phyloP scores from a whole-genome alignment of 2,797 vertebrate species.

The Parauchenoglanis punctatus region DNA sequence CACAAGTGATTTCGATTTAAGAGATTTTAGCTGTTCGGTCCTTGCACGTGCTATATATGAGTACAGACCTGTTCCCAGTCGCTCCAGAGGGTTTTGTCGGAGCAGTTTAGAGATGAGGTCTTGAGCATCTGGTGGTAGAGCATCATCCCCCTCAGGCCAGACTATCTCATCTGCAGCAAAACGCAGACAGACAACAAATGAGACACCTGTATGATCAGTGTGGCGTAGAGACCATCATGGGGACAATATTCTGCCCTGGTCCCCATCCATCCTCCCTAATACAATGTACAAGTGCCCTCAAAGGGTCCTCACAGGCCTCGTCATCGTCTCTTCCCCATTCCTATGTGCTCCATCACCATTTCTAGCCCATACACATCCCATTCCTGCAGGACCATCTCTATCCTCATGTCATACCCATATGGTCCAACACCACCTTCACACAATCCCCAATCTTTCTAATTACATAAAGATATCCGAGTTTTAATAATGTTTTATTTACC shows the following conservation, averaged over 20 bases:
- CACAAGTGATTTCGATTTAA: neutral
- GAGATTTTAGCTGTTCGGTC: too few relatives aligned
- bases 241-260: neutral
- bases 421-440: neutral
- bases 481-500: neutral
- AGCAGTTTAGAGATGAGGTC: conserved; percentile 93
- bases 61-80: conserved; percentile 87
- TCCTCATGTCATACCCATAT: too few relatives aligned
- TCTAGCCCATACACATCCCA: neutral
- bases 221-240: neutral
- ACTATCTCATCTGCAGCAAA: conserved; percentile 86
- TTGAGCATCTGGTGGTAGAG: conserved; percentile 89
- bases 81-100: conserved; percentile 89
- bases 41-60: neutral
- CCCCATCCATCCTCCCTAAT: neutral
- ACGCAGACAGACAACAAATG: neutral
- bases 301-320: neutral
- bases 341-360: too few relatives aligned
- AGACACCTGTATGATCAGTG: neutral
- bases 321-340: neutral
- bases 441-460: neutral
- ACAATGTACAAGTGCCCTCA: neutral
- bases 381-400: too few relatives aligned
- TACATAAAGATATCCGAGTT: neutral
- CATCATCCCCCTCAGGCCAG: conserved; percentile 95